Evolutionary conservation across 2,797 vertebrate species (phyloP).

Genomic region (Pangasius macronema): DNA sequence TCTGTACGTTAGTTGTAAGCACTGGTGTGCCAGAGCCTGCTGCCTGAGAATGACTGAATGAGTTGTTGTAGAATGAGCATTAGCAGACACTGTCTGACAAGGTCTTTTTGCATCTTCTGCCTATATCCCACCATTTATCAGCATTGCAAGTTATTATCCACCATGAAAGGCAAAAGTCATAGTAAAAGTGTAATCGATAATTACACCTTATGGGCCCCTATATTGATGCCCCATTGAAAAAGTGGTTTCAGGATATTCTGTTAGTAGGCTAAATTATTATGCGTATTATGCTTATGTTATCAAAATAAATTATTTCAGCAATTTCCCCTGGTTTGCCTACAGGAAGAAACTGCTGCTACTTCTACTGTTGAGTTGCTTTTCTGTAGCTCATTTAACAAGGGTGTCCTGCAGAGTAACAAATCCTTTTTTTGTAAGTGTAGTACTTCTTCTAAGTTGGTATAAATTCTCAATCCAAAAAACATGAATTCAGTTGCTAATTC

Average conservation of each 20-base stretch:
- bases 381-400: not conserved
- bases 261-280: not conserved
- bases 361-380: not conserved
- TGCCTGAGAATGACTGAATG: constrained; percentile 22
- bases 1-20: not conserved
- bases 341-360: not conserved
- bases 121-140: not conserved
- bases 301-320: not conserved
- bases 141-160: not conserved
- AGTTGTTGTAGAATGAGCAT: not conserved
- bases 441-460: not conserved
- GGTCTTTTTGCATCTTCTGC: not conserved
- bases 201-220: not conserved
- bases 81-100: not conserved
- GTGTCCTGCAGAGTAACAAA: not conserved
- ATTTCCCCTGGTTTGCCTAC: not conserved
- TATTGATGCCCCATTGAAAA: not conserved
- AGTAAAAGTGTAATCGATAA: not conserved
- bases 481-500: constrained; percentile 13
- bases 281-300: not conserved
- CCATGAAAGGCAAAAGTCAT: not conserved
- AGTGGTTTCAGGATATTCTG: not conserved
- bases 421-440: not conserved
- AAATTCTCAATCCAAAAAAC: not conserved
- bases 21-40: constrained; percentile 44